phyloP scores from a whole-genome alignment of 2,113 vertebrate species.

The Thunnus maccoyii region DNA sequence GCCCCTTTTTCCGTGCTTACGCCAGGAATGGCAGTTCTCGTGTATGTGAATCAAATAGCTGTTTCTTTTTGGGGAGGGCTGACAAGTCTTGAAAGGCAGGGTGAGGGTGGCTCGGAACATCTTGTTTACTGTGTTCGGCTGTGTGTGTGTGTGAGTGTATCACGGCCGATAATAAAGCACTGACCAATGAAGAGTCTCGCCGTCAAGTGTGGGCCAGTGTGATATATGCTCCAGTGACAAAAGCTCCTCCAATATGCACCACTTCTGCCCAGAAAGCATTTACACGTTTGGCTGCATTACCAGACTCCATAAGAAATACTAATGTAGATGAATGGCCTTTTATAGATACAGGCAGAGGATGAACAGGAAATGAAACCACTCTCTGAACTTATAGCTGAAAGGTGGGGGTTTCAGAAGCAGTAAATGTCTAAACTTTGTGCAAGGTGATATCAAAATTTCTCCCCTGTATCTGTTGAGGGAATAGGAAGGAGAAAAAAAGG shows the following conservation, averaged over 20 bases:
- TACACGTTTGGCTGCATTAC: conserved; percentile 52
- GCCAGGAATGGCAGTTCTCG: conserved; percentile 1
- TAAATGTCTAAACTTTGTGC: conserved; percentile 15
- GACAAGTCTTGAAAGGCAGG: conserved; percentile 13
- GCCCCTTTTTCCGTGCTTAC: neutral
- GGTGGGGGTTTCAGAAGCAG: neutral
- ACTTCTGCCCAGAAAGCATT: conserved; percentile 59
- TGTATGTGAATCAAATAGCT: conserved; percentile 9
- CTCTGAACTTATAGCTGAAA: neutral
- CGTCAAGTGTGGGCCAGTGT: conserved; percentile 24
- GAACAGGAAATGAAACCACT: conserved; percentile 18
- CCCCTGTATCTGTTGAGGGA: neutral
- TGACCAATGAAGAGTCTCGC: conserved; percentile 41
- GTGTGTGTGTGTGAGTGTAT: conserved; percentile 12
- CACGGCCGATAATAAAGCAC: conserved; percentile 44
- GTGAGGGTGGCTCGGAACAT: conserved; percentile 17
- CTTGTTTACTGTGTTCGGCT: conserved; percentile 35
- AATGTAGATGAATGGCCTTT: conserved; percentile 49
- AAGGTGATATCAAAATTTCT: neutral
- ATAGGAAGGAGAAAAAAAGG: neutral
- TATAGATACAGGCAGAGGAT: conserved; percentile 12
- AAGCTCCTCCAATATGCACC: conserved; percentile 38
- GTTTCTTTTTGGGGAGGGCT: conserved; percentile 1
- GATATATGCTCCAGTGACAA: conserved; percentile 55
- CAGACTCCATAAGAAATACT: conserved; percentile 36